These are phyloP conservation scores for Onthophagus sagittarius DNA, from an alignment of 2,888 invertebrate genomes.

Conservation along the genomic window DNA sequence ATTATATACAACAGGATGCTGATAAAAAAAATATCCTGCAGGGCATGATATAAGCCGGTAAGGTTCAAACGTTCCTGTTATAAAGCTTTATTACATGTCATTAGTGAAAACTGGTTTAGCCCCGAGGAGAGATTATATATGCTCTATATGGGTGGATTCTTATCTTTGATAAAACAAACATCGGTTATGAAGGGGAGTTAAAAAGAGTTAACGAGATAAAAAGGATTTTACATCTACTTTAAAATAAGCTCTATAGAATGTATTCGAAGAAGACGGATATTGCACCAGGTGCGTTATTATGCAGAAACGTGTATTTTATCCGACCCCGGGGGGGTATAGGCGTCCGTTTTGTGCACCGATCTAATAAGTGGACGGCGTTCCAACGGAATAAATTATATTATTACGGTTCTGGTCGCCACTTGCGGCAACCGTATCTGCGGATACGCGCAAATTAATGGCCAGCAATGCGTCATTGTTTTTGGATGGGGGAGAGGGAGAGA, in stretches of 20 bases:
- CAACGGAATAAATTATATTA: constrained; percentile 11
- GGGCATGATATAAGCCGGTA: neutral
- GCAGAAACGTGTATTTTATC: constrained; percentile 8
- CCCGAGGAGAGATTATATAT: neutral
- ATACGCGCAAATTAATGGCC: neutral
- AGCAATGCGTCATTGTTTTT: neutral
- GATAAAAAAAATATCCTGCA: neutral
- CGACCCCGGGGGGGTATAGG: neutral
- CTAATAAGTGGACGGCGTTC: constrained; percentile 5
- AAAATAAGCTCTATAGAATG: neutral
- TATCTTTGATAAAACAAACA: neutral
- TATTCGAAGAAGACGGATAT: constrained; percentile 2
- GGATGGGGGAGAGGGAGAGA: neutral
- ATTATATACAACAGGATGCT: neutral
- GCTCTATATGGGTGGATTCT: neutral
- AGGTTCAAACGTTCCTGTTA: neutral
- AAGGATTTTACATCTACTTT: no score
- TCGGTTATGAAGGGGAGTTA: neutral
- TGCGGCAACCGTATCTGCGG: neutral
- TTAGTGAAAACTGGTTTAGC: neutral
- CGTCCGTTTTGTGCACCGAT: neutral
- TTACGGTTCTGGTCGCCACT: constrained; percentile 1
- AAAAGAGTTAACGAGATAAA: neutral
- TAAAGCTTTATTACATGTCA: neutral
- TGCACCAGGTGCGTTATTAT: constrained; percentile 5